Percentiles rank a stretch among this genome's conserved stretches.
phyloP scores from a whole-genome alignment of 1,140 invertebrate genomes.

The Solen grandis region DNA sequence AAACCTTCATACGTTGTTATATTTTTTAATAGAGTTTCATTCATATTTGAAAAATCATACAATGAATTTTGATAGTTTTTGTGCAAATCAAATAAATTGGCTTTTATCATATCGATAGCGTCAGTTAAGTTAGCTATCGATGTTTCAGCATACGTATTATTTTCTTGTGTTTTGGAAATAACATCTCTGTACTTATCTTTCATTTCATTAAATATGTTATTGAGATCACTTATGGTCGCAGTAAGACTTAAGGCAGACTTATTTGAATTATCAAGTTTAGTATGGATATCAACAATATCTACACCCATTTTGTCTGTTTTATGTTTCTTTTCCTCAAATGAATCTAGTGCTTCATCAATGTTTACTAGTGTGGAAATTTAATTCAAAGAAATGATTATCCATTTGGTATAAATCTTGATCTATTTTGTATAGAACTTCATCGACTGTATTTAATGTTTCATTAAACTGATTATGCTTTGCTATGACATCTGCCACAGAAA shows the following conservation, averaged over 20 bases:
- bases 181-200: constrained; percentile 21
- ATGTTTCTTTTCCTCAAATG: constrained; percentile 21
- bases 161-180: constrained; percentile 9
- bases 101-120: neutral
- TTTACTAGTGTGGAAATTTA: constrained; percentile 23
- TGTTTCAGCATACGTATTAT: constrained; percentile 18
- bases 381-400: constrained; percentile 29
- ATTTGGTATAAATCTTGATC: constrained; percentile 20
- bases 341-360: constrained; percentile 41
- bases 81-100: neutral
- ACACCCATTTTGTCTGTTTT: constrained; percentile 5
- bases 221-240: neutral
- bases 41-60: constrained; percentile 20
- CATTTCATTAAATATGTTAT: constrained; percentile 16
- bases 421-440: constrained; percentile 30
- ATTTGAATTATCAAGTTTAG: neutral
- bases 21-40: constrained; percentile 31
- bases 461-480: constrained; percentile 32
- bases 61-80: neutral
- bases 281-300: constrained; percentile 7
- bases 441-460: constrained; percentile 27
- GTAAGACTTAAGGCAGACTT: neutral
- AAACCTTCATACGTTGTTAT: constrained; percentile 20
- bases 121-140: neutral
- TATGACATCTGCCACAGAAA: constrained; percentile 28